These are phyloP conservation scores for Drosophila nigromelanica DNA, from an alignment of 1,140 invertebrate genomes.

Conservation along the genomic window DNA sequence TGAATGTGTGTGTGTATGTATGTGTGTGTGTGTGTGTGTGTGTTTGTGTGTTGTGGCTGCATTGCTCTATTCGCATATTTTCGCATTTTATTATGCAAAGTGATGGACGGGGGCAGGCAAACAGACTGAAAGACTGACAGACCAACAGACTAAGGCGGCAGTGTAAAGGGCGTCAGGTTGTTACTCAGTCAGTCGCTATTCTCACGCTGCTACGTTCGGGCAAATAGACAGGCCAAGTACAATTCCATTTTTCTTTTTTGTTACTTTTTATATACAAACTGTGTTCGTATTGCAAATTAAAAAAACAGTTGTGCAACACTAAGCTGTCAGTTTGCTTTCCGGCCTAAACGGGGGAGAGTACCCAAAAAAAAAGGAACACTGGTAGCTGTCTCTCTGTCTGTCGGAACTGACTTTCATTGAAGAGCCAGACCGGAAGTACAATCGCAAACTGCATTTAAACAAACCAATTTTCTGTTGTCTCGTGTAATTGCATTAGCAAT, in stretches of 20 bases:
- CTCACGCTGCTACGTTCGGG: conserved; percentile 2
- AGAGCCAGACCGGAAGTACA: conserved; percentile 58
- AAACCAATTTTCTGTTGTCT: conserved; percentile 17
- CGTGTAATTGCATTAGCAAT: background rate
- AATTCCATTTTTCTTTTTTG: conserved; percentile 27
- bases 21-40: conserved; percentile 10
- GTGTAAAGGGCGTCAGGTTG: conserved; percentile 67
- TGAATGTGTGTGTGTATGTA: too few species aligned
- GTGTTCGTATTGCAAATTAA: conserved; percentile 40
- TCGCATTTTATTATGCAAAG: conserved; percentile 82
- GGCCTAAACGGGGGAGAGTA: conserved; percentile 14
- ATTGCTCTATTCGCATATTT: conserved; percentile 71
- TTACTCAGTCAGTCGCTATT: conserved; percentile 55
- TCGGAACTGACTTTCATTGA: conserved; percentile 37
- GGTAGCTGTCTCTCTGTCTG: conserved; percentile 48
- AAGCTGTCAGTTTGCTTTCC: conserved; percentile 63
- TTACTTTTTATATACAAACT: conserved; percentile 46
- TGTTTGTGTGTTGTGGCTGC: conserved; percentile 34
- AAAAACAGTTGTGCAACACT: conserved; percentile 63
- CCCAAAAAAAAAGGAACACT: conserved; percentile 22
- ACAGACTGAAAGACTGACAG: conserved; percentile 35
- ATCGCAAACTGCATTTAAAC: conserved; percentile 54
- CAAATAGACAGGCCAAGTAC: conserved; percentile 47
- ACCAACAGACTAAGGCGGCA: conserved; percentile 17
- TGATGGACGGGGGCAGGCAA: conserved; percentile 46